These are phyloP conservation scores for Alosa alosa DNA, from an alignment of 2,113 vertebrate species.

Conservation along the genomic window DNA sequence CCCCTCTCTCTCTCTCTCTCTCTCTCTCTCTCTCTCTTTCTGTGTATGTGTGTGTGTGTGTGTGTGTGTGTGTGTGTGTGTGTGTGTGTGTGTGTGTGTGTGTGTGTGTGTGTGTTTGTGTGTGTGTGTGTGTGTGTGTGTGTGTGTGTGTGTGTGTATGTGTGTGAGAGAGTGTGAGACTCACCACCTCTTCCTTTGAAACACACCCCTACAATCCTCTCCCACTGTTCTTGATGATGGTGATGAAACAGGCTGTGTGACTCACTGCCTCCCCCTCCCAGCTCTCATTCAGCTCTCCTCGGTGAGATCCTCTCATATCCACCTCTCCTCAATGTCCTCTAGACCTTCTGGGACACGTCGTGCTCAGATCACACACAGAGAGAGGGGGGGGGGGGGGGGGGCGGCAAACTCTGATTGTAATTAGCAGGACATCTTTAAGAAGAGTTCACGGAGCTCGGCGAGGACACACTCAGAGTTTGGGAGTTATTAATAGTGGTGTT, in stretches of 20 bases:
- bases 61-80: neutral
- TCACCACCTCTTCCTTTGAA: neutral
- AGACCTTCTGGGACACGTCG: too few species aligned
- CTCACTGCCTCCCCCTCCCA: neutral
- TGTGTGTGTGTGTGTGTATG: neutral
- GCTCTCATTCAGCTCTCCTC: constrained; percentile 34
- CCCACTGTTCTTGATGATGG: neutral
- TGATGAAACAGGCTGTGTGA: neutral
- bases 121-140: neutral
- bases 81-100: neutral
- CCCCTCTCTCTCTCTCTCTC: too few species aligned
- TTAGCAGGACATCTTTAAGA: neutral
- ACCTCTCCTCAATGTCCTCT: constrained; percentile 25
- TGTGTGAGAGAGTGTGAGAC: neutral
- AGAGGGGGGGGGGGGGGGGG: neutral
- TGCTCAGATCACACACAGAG: neutral
- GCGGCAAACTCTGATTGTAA: neutral
- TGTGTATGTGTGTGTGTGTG: neutral
- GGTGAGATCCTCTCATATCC: neutral
- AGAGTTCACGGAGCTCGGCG: neutral
- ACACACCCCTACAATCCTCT: neutral
- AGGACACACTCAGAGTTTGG: neutral
- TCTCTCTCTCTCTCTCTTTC: neutral
- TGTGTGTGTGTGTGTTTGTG: neutral
- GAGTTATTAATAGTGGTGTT: neutral